Percentiles rank a stretch among this genome's conserved stretches.
phyloP scores from a whole-genome alignment of 2,888 invertebrate genomes.

The Anoncus sp. region DNA sequence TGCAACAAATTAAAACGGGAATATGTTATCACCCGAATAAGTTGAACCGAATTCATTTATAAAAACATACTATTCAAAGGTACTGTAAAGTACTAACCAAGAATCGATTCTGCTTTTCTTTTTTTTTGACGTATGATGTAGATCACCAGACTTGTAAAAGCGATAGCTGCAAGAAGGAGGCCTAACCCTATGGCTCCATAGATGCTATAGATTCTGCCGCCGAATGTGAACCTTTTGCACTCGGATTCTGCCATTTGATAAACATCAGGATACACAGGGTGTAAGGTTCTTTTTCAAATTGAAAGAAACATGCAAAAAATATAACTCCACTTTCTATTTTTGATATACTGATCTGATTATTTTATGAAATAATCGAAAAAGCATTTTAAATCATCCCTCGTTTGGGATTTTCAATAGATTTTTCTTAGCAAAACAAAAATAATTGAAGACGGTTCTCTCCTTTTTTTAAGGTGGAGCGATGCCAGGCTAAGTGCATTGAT shows the following conservation, averaged over 20 bases:
- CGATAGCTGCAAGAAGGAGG: slow-evolving; percentile 5
- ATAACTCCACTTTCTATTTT: too few species aligned
- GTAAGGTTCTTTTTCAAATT: too few species aligned
- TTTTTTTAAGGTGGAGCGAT: too few species aligned
- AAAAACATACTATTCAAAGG: background rate
- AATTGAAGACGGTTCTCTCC: too few species aligned
- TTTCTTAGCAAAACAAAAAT: too few species aligned
- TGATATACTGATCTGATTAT: too few species aligned
- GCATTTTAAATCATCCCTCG: too few species aligned
- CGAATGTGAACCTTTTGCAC: slow-evolving; percentile 4
- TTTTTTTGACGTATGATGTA: slow-evolving; percentile 24
- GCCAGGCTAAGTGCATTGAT: too few species aligned
- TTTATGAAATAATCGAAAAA: too few species aligned
- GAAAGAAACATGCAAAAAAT: too few species aligned
- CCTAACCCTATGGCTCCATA: background rate
- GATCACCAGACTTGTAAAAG: background rate
- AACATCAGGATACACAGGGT: background rate
- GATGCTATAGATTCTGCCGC: background rate
- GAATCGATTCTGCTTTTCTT: background rate
- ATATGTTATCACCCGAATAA: background rate
- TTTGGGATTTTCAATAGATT: too few species aligned
- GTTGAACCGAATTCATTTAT: background rate
- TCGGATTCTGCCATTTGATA: slow-evolving; percentile 25
- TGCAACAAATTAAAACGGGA: slow-evolving; percentile 10
- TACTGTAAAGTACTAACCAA: slow-evolving; percentile 10